Base-by-base conservation (phyloP, 2,888 invertebrate genomes). In the Pachycephus smyrnensis region DNA sequence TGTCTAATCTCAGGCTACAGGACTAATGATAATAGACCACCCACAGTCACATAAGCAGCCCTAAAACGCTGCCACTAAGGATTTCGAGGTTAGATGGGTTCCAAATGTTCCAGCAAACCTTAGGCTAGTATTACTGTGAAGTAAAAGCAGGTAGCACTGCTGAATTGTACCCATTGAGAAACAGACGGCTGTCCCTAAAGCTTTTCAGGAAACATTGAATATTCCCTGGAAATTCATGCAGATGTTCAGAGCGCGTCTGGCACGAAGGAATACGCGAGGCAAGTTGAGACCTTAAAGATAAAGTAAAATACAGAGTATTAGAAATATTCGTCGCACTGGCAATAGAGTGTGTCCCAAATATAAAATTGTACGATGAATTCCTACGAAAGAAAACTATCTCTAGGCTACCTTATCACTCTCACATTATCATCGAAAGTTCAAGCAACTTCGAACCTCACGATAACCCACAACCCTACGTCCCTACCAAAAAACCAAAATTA, bases 361-460 rank as follows among this genome's bases (percentile, higher is more conserved):
- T 55, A 23, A 55, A 55, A 55, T 23, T 23, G 15, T 55, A 15
- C 40, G 15, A 23, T 55, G 15, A 15, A 40, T 55, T 55, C 23
- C 23, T 55, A 55, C 40, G 4, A 40, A 12, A 40, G 40, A 40
- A 79, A 75, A n/a, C 74, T 73, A 76, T 78, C 79, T 75, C 77
- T 77, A 69, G 79, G 23, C 75, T 73, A 73, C 68, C 75, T 73
- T 75, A 75, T 76, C 78, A 23, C 35, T 74, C 76, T 81, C 36
- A 6, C 32, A 30, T 83, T 88, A 88, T 88, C 87, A 55, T 80
- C 74, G 33, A 84, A 86, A 87, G 88, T 88, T 88, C 85, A 85
- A 83, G 83, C 82, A 82, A 82, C 84, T 84, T 81, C 84, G 84
- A 85, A 86, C 84, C 83, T 82, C 77, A 40, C 80, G 89, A 89